Base-by-base conservation (phyloP, 1,140 invertebrate genomes). In the Plectrocnemia conspersa region DNA sequence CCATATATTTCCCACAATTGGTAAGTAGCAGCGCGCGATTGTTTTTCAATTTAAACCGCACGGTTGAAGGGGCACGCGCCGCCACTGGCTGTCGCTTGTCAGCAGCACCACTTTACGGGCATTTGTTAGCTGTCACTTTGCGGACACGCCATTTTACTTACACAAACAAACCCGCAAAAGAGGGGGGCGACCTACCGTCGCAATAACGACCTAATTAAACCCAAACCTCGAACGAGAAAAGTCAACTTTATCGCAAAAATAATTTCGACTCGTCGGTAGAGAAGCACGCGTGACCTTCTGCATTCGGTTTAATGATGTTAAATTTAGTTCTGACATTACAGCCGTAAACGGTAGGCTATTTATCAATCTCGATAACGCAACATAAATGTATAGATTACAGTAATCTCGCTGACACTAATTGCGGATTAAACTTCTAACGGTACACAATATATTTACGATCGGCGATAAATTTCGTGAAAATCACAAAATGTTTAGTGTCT, bases 121-220 rank as follows among this genome's bases (percentile, higher is more conserved):
- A 18, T 36, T 36, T 54, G 41, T 45, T 54, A 36, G 4, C 52
- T 54, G 52, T 54, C 52, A 54, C 38, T 45, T 13, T 36, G 38
- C 16, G 16, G 38, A 44, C 50, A 53, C 50, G 50, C 50, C 40
- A 53, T 35, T 44, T 22, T 33, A 42, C 5, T 23, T 10, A 36
- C 33, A 13, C 33, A 23, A 25, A 36, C 33, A 4, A 48, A 35
- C 23, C n/a, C n/a, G n/a, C n/a, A n/a, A n/a, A n/a, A n/a, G n/a
- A n/a, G n/a, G n/a, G n/a, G n/a, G n/a, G n/a, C n/a, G n/a, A n/a
- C n/a, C n/a, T n/a, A n/a, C n/a, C n/a, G n/a, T n/a, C 35, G 11
- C 11, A 36, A 36, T 15, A 49, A 35, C 9, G 29, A 15, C 23
- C 11, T 9, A 25, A 11, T 25, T 36, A 32, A 49, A 49, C 32